Conservation (phyloP, 2,888 invertebrate species). For the Cataglyphis altisquamis region DNA sequence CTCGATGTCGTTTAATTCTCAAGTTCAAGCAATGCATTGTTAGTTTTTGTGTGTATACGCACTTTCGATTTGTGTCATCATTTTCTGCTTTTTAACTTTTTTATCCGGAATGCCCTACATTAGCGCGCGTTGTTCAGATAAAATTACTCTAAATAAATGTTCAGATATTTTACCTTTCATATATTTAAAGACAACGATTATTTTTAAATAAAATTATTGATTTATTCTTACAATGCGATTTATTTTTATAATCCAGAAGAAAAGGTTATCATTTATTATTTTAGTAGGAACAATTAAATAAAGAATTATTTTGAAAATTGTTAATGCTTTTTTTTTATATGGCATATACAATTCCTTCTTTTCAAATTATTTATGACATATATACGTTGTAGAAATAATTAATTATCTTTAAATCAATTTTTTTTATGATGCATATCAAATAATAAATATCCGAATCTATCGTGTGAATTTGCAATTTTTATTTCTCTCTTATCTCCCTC, state of each 20-base stretch:
- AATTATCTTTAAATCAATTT: neutral
- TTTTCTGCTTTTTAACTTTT: neutral
- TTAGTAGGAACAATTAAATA: neutral
- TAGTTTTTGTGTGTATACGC: conserved; percentile 29
- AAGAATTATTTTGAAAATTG: neutral
- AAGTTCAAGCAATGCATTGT: conserved; percentile 34
- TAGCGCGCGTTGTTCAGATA: neutral
- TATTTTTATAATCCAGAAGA: neutral
- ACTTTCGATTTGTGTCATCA: neutral
- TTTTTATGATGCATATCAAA: neutral
- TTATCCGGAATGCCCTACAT: neutral
- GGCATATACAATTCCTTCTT: neutral
- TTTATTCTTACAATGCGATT: neutral
- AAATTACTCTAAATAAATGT: neutral
- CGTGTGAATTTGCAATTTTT: neutral
- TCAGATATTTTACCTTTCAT: neutral
- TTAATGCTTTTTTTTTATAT: neutral
- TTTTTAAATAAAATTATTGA: neutral
- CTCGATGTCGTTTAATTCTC: conserved; percentile 64
- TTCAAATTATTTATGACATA: neutral
- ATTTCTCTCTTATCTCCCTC: conserved; percentile 10
- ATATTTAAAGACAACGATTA: neutral
- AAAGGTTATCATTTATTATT: neutral
- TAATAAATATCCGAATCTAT: conserved; percentile 6
- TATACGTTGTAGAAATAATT: neutral